Evolutionary conservation across 2,888 invertebrate genomes (phyloP), one percentile per base, ranked within the genome.

Genomic region (Tuta absoluta): DNA sequence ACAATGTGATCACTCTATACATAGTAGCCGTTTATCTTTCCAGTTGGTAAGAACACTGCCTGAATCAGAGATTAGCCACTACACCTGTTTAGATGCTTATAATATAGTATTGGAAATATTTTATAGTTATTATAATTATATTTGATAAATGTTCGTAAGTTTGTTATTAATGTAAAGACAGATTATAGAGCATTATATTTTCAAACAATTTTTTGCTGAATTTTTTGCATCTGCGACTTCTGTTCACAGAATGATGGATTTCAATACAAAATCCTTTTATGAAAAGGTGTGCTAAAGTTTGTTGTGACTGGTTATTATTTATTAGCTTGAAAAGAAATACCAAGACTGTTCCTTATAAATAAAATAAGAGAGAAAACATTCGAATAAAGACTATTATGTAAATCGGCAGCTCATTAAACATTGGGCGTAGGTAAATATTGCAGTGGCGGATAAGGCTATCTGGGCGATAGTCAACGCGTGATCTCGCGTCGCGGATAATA

Each of bases 1-100:
- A 90, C 90, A 87, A 87, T 89, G 78, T 80, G 89, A 90, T 90
- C 87, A 88, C 88, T 89, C 80, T 85, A 89, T 89, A 90, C 86
- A 84, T 89, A 87, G 79, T 74, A 80, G 77, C 74, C 72, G 75
- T 85, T 84, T 83, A 81, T 86, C 82, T 83, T 76, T 71, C 65
- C 72, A 69, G 68, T 63, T 67, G 70, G 69, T 68, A 74, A 74
- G 69, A 78, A 75, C 75, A 75, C 71, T 69, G 71, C 68, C 68
- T 65, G 70, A 67, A 74, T 77, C 77, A 75, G 73, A 77, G 71
- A 77, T 77, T 75, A 75, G 73, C 71, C 67, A 68, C 63, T 63
- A 68, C 68, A 76, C 74, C 72, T 71, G 75, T 75, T 80, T 76
- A 72, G 70, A 71, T 72, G 66, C 72, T 74, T 70, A 67, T 72